Evolutionary conservation across 2,888 invertebrate species (phyloP), one percentile per base, ranked within the genome.

Genomic region (Melinaea menophilus): DNA sequence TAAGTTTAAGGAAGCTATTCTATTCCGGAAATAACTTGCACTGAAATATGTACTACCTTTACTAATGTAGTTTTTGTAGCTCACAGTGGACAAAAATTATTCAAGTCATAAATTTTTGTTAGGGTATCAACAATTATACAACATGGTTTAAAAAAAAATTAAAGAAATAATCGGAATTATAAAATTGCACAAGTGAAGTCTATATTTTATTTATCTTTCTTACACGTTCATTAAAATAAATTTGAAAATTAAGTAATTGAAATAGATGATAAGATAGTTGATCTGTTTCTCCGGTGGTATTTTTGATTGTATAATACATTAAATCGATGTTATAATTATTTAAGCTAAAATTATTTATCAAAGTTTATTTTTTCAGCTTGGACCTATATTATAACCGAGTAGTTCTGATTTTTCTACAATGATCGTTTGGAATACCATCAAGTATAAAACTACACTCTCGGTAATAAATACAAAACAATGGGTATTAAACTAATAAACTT

Each of bases 1-100:
- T 84, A 84, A 85, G 81, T 84, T 85, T 73, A 79, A 79, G 84
- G 80, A 84, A 85, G 79, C 74, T 76, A 77, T 79, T 82, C 82
- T 80, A 80, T 79, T 72, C 73, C 76, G 82, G 78, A 85, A 85
- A 87, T 88, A 84, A 85, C 84, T 77, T 76, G 68, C 73, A 76
- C 76, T 78, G 1, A 22, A 22, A 22, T 22, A 22, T 22, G 77
- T 79, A 80, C 76, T 75, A 65, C 48, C 54, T 41, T 41, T 41
- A 41, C 9, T 41, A 41, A 9, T 41, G 41, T 9, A 5, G 9
- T 41, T 41, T 22, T 9, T 9, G 9, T 41, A 80, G 34, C 51
- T 81, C 11, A 75, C 78, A 2, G 73, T 84, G 22, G 54, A 76
- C 2, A 76, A 67, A 22, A 75, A 82, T 58, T 75, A 73, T 41